These are phyloP conservation scores for Verasper variegatus DNA, from an alignment of 2,113 vertebrate species.

Conservation along the genomic window DNA sequence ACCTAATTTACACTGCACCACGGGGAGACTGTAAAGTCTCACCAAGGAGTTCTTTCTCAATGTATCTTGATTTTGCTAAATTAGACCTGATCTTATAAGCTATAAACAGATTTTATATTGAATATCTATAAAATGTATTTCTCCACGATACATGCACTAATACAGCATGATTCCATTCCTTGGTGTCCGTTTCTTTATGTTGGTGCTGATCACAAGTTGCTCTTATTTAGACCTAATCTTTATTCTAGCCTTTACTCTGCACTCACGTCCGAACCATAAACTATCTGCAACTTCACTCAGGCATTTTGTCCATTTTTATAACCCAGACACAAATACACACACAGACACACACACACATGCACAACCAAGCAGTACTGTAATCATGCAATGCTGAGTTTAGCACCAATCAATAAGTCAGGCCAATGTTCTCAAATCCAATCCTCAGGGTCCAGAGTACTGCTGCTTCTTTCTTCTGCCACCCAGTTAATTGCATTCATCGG, in stretches of 20 bases:
- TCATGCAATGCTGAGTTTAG: conserved; percentile 52
- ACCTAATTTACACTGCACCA: background rate
- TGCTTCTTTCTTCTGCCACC: conserved; percentile 35
- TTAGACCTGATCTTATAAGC: background rate
- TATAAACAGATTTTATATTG: background rate
- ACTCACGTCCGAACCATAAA: background rate
- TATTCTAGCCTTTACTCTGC: background rate
- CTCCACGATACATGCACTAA: too few relatives aligned
- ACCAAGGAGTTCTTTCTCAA: background rate
- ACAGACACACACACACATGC: background rate
- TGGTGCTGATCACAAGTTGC: background rate
- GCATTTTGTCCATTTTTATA: conserved; percentile 26
- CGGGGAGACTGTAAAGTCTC: background rate
- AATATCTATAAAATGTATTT: background rate
- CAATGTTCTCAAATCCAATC: conserved; percentile 54
- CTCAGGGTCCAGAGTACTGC: conserved; percentile 27
- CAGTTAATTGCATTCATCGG: conserved; percentile 60
- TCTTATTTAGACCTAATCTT: background rate
- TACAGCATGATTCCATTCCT: too few relatives aligned
- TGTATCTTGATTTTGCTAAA: background rate
- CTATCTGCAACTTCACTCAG: background rate
- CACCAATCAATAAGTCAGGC: conserved; percentile 56
- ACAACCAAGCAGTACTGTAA: conserved; percentile 25
- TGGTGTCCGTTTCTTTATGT: background rate
- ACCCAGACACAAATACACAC: background rate